These are phyloP conservation scores for Alloplasta piceator DNA, from an alignment of 2,888 invertebrate species.

Conservation along the genomic window DNA sequence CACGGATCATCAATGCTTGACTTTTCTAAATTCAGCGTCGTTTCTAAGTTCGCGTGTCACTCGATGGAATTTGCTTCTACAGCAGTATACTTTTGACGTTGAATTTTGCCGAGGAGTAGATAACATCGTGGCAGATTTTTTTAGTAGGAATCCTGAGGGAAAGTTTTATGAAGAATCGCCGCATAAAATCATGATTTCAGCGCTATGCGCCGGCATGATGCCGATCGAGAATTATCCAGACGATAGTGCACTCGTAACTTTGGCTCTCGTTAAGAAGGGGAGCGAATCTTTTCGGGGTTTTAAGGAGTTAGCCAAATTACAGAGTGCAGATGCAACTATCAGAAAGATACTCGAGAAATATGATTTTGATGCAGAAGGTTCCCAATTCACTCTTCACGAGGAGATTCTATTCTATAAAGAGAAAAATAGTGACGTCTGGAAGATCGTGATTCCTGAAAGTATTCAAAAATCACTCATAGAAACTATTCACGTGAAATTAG, in stretches of 20 bases:
- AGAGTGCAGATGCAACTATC: slow-evolving; percentile 3
- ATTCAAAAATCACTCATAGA: too few relatives aligned
- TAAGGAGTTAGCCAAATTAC: slow-evolving; percentile 20
- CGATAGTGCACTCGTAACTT: background rate
- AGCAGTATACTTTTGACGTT: too few relatives aligned
- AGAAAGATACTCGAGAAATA: too few relatives aligned
- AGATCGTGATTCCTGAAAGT: too few relatives aligned
- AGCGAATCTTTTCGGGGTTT: background rate
- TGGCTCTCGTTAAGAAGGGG: background rate
- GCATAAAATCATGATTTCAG: background rate
- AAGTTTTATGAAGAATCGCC: slow-evolving; percentile 2
- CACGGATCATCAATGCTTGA: slow-evolving; percentile 25
- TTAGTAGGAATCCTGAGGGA: slow-evolving; percentile 10
- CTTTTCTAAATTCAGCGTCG: background rate
- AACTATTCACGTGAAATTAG: too few relatives aligned
- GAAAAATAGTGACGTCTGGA: background rate
- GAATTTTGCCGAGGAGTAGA: slow-evolving; percentile 19
- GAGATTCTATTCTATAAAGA: slow-evolving; percentile 2
- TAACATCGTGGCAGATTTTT: slow-evolving; percentile 33
- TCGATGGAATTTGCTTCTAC: slow-evolving; percentile 29
- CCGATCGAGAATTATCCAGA: background rate
- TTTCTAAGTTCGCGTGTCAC: slow-evolving; percentile 22
- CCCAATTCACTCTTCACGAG: background rate
- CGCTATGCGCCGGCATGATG: background rate
- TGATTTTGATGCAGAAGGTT: too few relatives aligned